phyloP scores from a whole-genome alignment of 35 echinoderm and acorn worm genomes.

The Apostichopus parvimensis region DNA sequence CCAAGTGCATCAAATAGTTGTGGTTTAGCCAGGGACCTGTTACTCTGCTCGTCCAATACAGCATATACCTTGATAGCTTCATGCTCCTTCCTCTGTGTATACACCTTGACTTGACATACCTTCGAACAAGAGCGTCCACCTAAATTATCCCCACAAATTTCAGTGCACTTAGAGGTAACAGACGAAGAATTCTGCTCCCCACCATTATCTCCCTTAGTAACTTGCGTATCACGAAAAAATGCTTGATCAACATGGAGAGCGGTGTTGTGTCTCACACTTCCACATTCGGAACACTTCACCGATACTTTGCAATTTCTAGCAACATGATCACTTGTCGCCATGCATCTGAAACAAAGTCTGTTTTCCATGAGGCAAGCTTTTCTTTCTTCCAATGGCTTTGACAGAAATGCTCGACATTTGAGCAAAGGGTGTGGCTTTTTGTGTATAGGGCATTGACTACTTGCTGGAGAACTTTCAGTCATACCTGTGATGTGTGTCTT shows the following conservation, averaged over 20 bases:
- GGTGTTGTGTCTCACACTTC: background rate
- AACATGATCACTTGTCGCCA: slow-evolving; percentile 20
- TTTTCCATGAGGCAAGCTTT: slow-evolving; percentile 50
- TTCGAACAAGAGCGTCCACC: slow-evolving; percentile 57
- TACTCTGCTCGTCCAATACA: slow-evolving; percentile 76
- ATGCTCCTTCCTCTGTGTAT: slow-evolving; percentile 8
- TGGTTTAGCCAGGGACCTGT: slow-evolving; percentile 41
- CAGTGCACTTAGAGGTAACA: slow-evolving; percentile 50
- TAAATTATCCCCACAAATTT: slow-evolving; percentile 26
- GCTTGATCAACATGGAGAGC: background rate
- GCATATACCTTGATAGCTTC: slow-evolving; percentile 52
- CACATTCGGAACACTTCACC: slow-evolving; percentile 33
- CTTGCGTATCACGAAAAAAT: background rate
- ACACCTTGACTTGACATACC: slow-evolving; percentile 43
- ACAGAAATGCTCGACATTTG: slow-evolving; percentile 46
- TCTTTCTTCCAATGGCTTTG: slow-evolving; percentile 45
- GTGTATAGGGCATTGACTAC: slow-evolving; percentile 50
- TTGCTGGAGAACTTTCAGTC: background rate
- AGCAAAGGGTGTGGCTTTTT: slow-evolving; percentile 56
- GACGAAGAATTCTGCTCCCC: slow-evolving; percentile 5
- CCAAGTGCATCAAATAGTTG: slow-evolving; percentile 37
- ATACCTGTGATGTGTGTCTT: background rate
- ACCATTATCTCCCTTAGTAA: slow-evolving; percentile 2
- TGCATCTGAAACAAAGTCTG: slow-evolving; percentile 40
- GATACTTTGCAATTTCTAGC: slow-evolving; percentile 48